These are phyloP conservation scores for Alligator mississippiensis DNA, from an alignment of 2,113 vertebrate species.

Conservation along the genomic window DNA sequence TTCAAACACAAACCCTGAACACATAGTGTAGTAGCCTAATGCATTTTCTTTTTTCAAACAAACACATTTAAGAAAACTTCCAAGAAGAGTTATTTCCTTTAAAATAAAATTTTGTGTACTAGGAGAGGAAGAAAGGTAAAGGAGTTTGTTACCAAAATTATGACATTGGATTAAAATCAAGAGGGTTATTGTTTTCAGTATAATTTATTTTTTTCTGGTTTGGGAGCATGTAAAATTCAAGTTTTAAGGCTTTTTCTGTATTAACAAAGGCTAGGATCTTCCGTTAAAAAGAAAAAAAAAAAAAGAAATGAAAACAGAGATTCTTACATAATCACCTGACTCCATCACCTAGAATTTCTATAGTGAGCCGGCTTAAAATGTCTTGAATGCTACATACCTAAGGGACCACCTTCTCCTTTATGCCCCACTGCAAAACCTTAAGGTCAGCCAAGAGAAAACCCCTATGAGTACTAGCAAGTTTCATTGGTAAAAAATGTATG, in stretches of 20 bases:
- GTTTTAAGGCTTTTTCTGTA: neutral
- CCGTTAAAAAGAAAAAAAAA: neutral
- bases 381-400: too few relatives aligned
- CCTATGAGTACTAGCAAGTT: too few relatives aligned
- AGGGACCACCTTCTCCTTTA: too few relatives aligned
- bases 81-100: neutral
- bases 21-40: neutral
- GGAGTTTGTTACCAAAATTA: neutral
- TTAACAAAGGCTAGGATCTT: neutral
- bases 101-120: neutral
- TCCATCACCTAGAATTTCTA: neutral
- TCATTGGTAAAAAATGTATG: too few relatives aligned
- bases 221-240: neutral
- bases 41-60: neutral
- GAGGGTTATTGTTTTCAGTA: neutral
- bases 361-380: neutral
- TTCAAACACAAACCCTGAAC: neutral
- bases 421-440: too few relatives aligned
- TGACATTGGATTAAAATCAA: neutral
- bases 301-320: neutral
- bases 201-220: neutral
- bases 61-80: neutral
- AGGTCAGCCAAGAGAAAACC: too few relatives aligned
- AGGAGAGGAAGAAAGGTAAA: neutral
- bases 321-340: neutral